phyloP scores from a whole-genome alignment of 2,797 vertebrate species.

The Echeneis naucrates region DNA sequence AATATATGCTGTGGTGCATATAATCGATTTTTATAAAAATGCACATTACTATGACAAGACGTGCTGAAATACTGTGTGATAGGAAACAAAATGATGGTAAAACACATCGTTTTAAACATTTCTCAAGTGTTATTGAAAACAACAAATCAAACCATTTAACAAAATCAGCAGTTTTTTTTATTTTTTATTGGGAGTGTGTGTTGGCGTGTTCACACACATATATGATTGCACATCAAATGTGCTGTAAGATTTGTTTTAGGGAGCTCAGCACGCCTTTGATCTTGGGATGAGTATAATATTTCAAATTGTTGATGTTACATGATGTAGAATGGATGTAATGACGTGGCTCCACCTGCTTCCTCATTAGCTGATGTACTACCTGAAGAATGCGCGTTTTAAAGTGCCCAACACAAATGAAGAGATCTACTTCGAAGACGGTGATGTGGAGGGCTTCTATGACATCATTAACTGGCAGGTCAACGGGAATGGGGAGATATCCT shows the following conservation, averaged over 20 bases:
- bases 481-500: constrained; percentile 77
- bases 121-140: too few species aligned
- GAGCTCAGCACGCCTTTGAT: background rate
- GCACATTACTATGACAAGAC: too few species aligned
- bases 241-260: background rate
- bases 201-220: background rate
- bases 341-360: constrained; percentile 11
- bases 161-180: background rate
- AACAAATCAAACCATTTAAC: too few species aligned
- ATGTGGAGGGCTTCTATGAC: constrained; percentile 85
- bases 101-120: too few species aligned
- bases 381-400: constrained; percentile 84
- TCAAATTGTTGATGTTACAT: background rate
- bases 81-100: too few species aligned
- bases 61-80: too few species aligned
- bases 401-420: constrained; percentile 80
- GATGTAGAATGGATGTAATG: too few species aligned
- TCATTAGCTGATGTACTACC: constrained; percentile 87
- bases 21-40: too few species aligned
- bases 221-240: background rate
- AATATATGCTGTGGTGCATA: too few species aligned
- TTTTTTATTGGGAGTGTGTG: background rate
- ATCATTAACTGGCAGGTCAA: constrained; percentile 88
- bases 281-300: background rate
- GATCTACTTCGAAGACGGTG: constrained; percentile 81